Evolutionary conservation across 2,797 vertebrate genomes (phyloP), one percentile per base, ranked within the genome.

Genomic region (Macroramphosus scolopax): DNA sequence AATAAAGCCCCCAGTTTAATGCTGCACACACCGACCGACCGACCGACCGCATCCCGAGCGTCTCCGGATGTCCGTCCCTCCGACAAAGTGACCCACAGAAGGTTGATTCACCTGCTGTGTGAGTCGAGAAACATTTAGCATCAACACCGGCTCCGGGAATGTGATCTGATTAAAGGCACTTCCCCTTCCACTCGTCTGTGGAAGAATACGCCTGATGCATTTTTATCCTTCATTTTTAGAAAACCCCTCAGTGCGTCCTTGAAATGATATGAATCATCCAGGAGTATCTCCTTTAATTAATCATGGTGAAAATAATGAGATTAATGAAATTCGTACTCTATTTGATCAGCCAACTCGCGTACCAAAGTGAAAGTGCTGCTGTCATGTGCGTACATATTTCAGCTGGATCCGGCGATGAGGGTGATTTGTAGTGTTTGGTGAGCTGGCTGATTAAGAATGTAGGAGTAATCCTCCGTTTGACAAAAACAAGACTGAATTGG

Each of bases 391-490:
- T 51, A 56, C 49, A 60, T 45, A 70, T 68, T 72, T 58, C 50
- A 66, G 51, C 62, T 35, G 47, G 61, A 66, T 61, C 55, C 42
- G 26, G 47, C 51, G 4, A 26, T 74, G 76, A 64, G 77, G 61
- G 37, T 81, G 78, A 78, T 73, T 77, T 60, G 56, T 68, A 55
- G 51, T 56, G 59, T 77, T 77, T 66, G 68, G 62, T 51, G 77
- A 77, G 71, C 51, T 53, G 41, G 72, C 76, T 73, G 75, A 80
- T 80, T 62, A 73, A 70, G 73, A 59, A 78, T 72, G 77, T 71
- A 75, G 80, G 77, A 82, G 68, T 57, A 51, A 66, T 54, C 53
- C 48, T 72, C 77, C 17, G 5, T 81, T 81, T 80, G 67, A 76
- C 65, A 50, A 63, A 64, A 63, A 75, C 59, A 50, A 69, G 58